Percentiles rank a stretch among this genome's conserved stretches.
Evolutionary conservation across 2,888 invertebrate species (phyloP).

Genomic region (Acleris holmiana): DNA sequence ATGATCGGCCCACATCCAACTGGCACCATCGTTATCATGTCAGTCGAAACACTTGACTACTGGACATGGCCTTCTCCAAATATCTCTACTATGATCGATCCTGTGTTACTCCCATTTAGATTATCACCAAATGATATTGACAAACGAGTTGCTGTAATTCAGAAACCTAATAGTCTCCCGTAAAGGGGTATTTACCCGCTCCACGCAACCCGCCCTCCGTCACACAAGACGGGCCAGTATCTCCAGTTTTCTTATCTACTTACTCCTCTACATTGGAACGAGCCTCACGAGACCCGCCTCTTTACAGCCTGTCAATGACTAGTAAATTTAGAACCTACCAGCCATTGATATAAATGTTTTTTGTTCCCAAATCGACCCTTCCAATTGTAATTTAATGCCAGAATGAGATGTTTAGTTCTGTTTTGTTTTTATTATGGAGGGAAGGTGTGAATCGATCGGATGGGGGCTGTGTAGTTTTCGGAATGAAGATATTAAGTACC

Average conservation of each 20-base stretch:
- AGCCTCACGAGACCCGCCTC: slow-evolving; percentile 73
- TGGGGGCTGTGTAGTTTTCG: background rate
- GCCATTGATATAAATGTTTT: slow-evolving; percentile 85
- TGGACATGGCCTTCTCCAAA: too few relatives aligned
- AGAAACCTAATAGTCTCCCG: background rate
- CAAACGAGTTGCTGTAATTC: background rate
- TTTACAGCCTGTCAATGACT: slow-evolving; percentile 84
- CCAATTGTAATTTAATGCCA: slow-evolving; percentile 80
- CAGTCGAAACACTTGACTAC: too few relatives aligned
- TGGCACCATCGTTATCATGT: too few relatives aligned
- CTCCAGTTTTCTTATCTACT: slow-evolving; percentile 79
- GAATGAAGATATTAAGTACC: background rate
- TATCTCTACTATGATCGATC: too few relatives aligned
- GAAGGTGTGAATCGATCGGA: slow-evolving; percentile 25
- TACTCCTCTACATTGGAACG: slow-evolving; percentile 68
- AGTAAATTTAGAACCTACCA: slow-evolving; percentile 80
- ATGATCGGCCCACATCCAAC: too few relatives aligned
- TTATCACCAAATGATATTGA: too few relatives aligned
- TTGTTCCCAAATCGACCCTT: slow-evolving; percentile 82
- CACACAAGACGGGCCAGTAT: slow-evolving; percentile 58
- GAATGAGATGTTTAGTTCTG: slow-evolving; percentile 60
- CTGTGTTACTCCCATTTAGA: background rate
- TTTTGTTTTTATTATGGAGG: slow-evolving; percentile 48
- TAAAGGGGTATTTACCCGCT: slow-evolving; percentile 46
- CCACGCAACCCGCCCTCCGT: slow-evolving; percentile 45